phyloP scores from a whole-genome alignment of 2,113 vertebrate genomes.

The Phaetusa simplex region DNA sequence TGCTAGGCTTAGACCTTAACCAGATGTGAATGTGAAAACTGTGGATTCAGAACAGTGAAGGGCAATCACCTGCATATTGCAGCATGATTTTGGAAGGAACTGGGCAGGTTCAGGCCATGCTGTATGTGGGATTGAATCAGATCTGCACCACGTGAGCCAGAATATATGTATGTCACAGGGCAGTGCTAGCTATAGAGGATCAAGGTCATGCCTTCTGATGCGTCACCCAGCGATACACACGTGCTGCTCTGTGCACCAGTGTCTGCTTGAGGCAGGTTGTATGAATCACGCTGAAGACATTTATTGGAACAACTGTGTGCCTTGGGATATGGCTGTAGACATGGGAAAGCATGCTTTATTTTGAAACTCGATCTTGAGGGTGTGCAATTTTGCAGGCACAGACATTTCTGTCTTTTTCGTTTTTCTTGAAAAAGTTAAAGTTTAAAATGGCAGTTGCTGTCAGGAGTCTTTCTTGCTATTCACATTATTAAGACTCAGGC shows the following conservation, averaged over 20 bases:
- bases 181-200: not conserved
- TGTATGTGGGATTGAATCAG: not conserved
- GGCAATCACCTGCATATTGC: not conserved
- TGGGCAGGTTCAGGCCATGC: not conserved
- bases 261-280: not conserved
- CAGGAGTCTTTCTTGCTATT: not conserved
- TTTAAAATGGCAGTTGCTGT: not conserved
- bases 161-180: rapidly evolving
- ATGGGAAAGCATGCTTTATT: not conserved
- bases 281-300: not conserved
- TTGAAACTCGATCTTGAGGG: not conserved
- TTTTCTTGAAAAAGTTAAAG: not conserved
- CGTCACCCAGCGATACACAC: rapidly evolving
- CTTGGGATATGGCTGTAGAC: not conserved
- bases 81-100: not conserved
- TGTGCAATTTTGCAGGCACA: not conserved
- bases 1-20: not conserved
- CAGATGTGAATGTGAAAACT: not conserved
- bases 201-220: rapidly evolving
- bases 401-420: not conserved
- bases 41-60: not conserved
- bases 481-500: not conserved
- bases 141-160: not conserved
- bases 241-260: not conserved
- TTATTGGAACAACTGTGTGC: not conserved